These are phyloP conservation scores for Phorcus lineatus DNA, from an alignment of 2,888 invertebrate species.

Conservation along the genomic window DNA sequence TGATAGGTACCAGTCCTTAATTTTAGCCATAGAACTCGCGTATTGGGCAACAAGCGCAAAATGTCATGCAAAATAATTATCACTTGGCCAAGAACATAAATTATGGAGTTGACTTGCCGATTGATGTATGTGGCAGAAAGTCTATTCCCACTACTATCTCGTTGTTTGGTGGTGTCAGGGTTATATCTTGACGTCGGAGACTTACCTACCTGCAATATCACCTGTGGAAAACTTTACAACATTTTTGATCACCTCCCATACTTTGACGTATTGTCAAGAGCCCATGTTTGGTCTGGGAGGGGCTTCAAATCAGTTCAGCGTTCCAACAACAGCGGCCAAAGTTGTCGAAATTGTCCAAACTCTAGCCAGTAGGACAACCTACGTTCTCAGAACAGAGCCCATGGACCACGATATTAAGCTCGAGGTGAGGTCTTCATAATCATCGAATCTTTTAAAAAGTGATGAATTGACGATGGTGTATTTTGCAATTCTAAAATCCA, in stretches of 20 bases:
- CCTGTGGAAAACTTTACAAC: background rate
- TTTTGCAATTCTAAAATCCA: too few relatives aligned
- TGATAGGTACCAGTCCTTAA: constrained; percentile 7
- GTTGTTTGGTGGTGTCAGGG: background rate
- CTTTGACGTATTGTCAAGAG: too few relatives aligned
- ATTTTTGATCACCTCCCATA: too few relatives aligned
- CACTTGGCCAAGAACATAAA: background rate
- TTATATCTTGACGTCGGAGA: background rate
- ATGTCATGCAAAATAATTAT: background rate
- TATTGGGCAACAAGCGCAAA: constrained; percentile 24
- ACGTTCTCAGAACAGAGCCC: background rate
- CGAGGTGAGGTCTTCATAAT: background rate
- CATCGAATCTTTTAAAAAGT: too few relatives aligned
- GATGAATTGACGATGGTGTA: too few relatives aligned
- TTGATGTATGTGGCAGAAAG: background rate
- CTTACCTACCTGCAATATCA: constrained; percentile 9
- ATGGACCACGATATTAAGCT: background rate
- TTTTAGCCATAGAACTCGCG: background rate
- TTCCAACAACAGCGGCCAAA: background rate
- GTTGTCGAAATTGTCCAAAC: background rate
- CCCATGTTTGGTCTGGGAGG: background rate
- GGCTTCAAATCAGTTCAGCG: background rate
- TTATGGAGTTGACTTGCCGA: background rate
- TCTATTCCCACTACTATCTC: background rate
- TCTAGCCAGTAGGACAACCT: background rate